Base-by-base conservation (phyloP, 2,113 vertebrate species). In the Myrmecobius fasciatus region DNA sequence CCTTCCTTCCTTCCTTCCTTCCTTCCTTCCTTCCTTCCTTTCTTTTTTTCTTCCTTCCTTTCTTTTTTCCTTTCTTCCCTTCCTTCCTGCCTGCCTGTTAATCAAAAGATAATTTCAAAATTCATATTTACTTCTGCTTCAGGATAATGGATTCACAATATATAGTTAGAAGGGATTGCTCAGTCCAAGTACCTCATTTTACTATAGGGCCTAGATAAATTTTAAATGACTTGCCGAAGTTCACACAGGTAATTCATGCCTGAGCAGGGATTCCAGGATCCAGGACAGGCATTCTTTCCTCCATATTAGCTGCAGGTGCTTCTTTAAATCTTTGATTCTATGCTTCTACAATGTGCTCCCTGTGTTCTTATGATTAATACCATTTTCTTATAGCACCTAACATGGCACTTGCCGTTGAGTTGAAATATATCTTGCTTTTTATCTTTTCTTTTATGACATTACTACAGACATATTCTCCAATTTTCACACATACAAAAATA, bases 381-480 rank as follows among this genome's bases (percentile, higher is more conserved):
- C 53, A 48, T 83, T 93, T 96, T 91, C 93, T 89, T 67, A 31
- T 3, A 48, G 6, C 56, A n/a, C 8, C 17, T 46, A 93, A 8
- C 10, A 52, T 10, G 36, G 3, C 49, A 20, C 3, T 8, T 46
- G 92, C 17, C 22, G 88, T 92, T 48, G 93, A 47, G 43, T 67
- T 88, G 53, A 92, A 93, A 91, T 91, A 28, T 43, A 83, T 46
- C 52, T 90, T 54, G 90, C 43, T 93, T 24, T 48, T 51, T 90
- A n/a, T 22, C n/a, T 52, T 83, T 90, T 52, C 95, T 31, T 93
- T 95, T 89, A 51, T 91, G 11, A 36, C 52, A 0, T 53, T 25
- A 92, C 75, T 49, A 54, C 49, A 67, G 11, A 89, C 9, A 25
- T 96, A 91, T 89, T 51, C 48, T 20, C n/a, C n/a, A n/a, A 83